Base-by-base conservation (phyloP, 2,888 invertebrate genomes). In the Parnassius apollo region DNA sequence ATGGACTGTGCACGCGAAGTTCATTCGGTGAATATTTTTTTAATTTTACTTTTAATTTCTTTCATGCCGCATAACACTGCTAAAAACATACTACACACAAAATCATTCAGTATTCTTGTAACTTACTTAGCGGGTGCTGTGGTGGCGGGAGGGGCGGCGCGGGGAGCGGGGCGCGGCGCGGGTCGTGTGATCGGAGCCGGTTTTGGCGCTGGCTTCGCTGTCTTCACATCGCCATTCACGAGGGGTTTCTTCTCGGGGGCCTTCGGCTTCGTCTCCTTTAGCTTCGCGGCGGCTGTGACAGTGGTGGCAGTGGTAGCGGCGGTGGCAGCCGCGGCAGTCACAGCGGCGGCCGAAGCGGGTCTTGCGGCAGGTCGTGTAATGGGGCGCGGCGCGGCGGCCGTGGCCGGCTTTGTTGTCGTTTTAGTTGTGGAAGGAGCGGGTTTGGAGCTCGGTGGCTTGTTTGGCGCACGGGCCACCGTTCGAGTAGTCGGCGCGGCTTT, bases 151-250 rank as follows among this genome's bases (percentile, higher is more conserved):
- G 61, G 61, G 18, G 55, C 64, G 53, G 48, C 49, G 56, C 59
- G 62, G 57, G 52, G 10, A 61, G 62, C 25, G 55, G 61, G 58
- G 59, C 50, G 9, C 75, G 54, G 89, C 8, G 69, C 70, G 22
- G 71, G 68, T 44, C 59, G 62, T 67, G 71, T 22, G 68, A 42
- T n/a, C 68, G 65, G 71, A 65, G 66, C 73, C 71, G 64, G 71
- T 62, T 57, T 75, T 57, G 66, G 76, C 49, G 78, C 71, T 55
- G 79, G 72, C 64, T 82, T 67, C 64, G 78, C 60, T 65, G 70
- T 73, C 66, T 63, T 78, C 63, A 67, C 70, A 75, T 94, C 94
- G 11, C 94, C 94, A 72, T 94, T 94, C 2, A 91, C 74, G 9
- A 93, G 76, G 0, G 93, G 88, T 74, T 93, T 93, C 18, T 69